These are phyloP conservation scores for Arizona elegans DNA, from an alignment of 2,113 vertebrate genomes.

Conservation along the genomic window DNA sequence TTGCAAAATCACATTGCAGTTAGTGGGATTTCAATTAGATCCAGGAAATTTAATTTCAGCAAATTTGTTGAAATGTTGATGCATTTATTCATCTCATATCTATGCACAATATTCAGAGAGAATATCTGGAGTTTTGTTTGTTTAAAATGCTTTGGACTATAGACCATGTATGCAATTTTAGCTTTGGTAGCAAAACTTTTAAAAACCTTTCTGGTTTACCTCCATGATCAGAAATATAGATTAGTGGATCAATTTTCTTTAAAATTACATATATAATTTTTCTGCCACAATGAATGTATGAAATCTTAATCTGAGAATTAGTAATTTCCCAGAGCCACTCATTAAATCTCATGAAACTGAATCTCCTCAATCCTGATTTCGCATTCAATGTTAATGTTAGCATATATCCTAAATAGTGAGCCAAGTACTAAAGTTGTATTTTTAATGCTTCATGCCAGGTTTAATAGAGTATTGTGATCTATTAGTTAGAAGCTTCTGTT, in stretches of 20 bases:
- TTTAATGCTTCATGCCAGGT: background rate
- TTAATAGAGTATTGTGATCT: background rate
- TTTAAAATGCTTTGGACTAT: background rate
- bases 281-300: background rate
- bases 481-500: background rate
- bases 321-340: background rate
- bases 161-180: background rate
- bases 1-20: background rate
- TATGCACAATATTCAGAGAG: background rate
- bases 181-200: background rate
- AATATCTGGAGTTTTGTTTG: background rate
- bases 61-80: background rate
- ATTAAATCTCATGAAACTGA: background rate
- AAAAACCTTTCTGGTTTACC: background rate
- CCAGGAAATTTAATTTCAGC: background rate
- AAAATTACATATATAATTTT: background rate
- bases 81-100: background rate
- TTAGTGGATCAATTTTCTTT: background rate
- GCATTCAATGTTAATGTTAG: background rate
- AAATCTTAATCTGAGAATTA: background rate
- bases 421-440: background rate
- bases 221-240: background rate
- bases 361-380: background rate
- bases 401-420: background rate
- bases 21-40: background rate